Evolutionary conservation across 2,888 invertebrate genomes (phyloP), one percentile per base, ranked within the genome.

Genomic region (Agriopis aurantiaria): DNA sequence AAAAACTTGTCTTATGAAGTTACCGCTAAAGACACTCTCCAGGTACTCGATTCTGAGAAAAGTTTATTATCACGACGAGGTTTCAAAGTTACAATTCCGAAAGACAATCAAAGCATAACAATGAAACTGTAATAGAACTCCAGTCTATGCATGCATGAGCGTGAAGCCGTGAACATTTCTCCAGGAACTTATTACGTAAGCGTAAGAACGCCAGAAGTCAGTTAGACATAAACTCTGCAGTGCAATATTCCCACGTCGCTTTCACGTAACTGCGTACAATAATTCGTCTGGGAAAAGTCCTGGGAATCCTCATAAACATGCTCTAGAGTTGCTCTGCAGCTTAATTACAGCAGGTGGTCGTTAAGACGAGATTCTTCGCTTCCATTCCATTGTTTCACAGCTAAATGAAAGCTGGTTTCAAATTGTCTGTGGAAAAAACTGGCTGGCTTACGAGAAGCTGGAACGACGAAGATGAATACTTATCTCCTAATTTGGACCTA

Each of bases 261-360:
- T 55, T 67, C 63, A 64, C 58, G 66, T 71, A 66, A 69, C 61
- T 68, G 66, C 65, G 56, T 65, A 62, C 53, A 71, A 72, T 75
- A 68, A 72, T 69, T 69, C 59, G 67, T 66, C 71, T 65, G 67
- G 58, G 72, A 72, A 76, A 76, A 75, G 68, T 73, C 68, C 67
- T 61, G 74, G 41, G 75, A 77, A 73, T 75, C 72, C 74, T 64
- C 72, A 72, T 77, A 77, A 76, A 74, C 72, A 73, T 73, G 69
- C 63, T 73, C 58, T 58, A 41, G 64, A 62, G 66, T 56, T 55
- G 62, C 17, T 63, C 49, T 73, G 75, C 62, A 71, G 71, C 75
- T 77, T 77, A 74, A 77, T 77, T 77, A 75, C 71, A 65, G 70
- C 77, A 77, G 77, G 76, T 77, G 75, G 69, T 46, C 58, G 62